Evolutionary conservation across 1,140 invertebrate species (phyloP).

Genomic region (Trachelipus rathkii): DNA sequence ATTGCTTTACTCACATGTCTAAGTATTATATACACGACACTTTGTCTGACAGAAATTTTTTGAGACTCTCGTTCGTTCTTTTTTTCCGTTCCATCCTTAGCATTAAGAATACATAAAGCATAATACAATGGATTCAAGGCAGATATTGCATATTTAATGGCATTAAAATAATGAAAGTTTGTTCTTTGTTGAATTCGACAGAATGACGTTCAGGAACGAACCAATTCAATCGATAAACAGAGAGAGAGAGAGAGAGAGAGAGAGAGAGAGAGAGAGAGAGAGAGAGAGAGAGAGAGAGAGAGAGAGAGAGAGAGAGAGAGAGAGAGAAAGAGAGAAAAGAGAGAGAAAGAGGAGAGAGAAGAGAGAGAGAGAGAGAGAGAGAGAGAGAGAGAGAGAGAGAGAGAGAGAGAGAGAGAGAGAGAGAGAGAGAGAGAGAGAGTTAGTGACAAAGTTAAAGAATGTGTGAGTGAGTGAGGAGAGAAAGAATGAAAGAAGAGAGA

Average conservation of each 20-base stretch:
- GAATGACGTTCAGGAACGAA: too few relatives aligned
- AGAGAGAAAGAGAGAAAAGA: slow-evolving; percentile 24
- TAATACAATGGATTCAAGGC: too few relatives aligned
- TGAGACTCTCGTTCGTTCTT: too few relatives aligned
- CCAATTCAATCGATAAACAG: neutral
- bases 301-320: neutral
- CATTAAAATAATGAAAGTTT: too few relatives aligned
- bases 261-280: neutral
- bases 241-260: slow-evolving; percentile 4
- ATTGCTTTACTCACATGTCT: too few relatives aligned
- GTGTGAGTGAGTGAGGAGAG: neutral
- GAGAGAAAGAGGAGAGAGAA: slow-evolving; percentile 35
- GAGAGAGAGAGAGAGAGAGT: slow-evolving; percentile 23
- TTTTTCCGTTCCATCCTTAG: neutral
- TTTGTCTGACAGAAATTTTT: too few relatives aligned
- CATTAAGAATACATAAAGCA: too few relatives aligned
- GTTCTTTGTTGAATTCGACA: too few relatives aligned
- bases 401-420: slow-evolving; percentile 28
- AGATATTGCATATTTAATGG: too few relatives aligned
- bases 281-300: neutral
- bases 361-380: slow-evolving; percentile 22
- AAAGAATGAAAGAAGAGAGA: neutral
- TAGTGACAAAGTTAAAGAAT: too few relatives aligned
- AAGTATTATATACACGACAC: too few relatives aligned
- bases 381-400: slow-evolving; percentile 32